A percentile compares a stretch with the other conserved stretches of the same genome.
Conservation (phyloP, 2,797 vertebrate genomes). For the Lindbergichthys nudifrons region DNA sequence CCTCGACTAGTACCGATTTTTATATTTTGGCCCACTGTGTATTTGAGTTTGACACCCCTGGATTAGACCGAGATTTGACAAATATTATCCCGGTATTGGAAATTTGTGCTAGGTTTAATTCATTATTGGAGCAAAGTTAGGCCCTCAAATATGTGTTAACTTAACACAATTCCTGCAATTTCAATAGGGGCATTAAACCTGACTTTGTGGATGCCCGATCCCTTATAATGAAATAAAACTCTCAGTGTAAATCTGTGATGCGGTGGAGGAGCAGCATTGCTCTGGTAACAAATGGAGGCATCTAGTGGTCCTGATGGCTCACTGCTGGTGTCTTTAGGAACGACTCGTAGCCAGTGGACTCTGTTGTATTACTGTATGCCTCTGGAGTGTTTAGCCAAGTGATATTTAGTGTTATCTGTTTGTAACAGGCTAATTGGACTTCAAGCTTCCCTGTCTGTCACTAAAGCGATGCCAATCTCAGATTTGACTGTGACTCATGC, state of each 20-base stretch:
- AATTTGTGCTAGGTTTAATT: no score
- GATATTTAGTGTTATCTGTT: slow-evolving; percentile 25
- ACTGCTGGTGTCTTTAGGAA: slow-evolving; percentile 41
- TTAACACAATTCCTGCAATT: no score
- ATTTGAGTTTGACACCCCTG: no score
- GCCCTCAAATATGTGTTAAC: no score
- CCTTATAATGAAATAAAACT: neutral
- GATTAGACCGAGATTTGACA: no score
- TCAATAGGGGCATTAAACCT: no score
- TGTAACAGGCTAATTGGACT: slow-evolving; percentile 23
- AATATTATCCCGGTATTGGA: no score
- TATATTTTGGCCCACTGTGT: no score
- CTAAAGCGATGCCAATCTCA: slow-evolving; percentile 40
- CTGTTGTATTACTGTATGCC: slow-evolving; percentile 10
- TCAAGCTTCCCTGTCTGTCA: slow-evolving; percentile 39
- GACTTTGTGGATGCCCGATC: no score
- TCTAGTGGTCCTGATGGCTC: slow-evolving; percentile 60
- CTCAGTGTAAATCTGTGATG: neutral
- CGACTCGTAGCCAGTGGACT: slow-evolving; percentile 4
- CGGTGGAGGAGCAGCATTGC: neutral
- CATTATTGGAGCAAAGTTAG: no score
- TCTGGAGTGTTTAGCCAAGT: slow-evolving; percentile 22
- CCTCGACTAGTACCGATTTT: no score
- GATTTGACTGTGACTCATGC: slow-evolving; percentile 58
- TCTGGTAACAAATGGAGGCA: slow-evolving; percentile 56